A percentile compares a stretch with the other conserved stretches of the same genome.
phyloP scores from a whole-genome alignment of 1,140 invertebrate genomes.

The Lordiphosa collinella region DNA sequence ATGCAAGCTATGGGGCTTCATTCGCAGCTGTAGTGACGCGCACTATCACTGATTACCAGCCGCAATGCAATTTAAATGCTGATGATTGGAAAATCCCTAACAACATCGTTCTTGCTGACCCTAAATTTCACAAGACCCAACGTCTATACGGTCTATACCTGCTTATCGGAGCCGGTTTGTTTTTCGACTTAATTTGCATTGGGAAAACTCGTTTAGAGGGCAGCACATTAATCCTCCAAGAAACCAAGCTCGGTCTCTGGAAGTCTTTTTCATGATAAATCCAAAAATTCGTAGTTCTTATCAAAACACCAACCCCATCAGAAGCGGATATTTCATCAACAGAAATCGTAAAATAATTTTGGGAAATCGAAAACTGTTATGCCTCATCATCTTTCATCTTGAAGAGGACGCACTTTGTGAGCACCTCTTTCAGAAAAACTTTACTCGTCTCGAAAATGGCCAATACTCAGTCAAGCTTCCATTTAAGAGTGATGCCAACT shows the following conservation, averaged over 20 bases:
- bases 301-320: not conserved
- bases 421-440: not conserved
- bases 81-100: too few species aligned
- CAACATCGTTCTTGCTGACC: too few species aligned
- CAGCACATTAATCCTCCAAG: constrained; percentile 10
- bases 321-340: not conserved
- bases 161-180: not conserved
- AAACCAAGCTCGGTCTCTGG: constrained; percentile 18
- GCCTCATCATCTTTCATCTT: too few species aligned
- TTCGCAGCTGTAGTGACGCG: too few species aligned
- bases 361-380: constrained; percentile 6
- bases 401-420: constrained; percentile 2
- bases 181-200: not conserved
- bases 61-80: too few species aligned
- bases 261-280: not conserved
- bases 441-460: not conserved
- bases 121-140: too few species aligned
- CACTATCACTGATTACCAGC: too few species aligned
- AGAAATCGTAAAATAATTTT: constrained; percentile 12
- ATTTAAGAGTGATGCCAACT: not conserved
- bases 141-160: not conserved
- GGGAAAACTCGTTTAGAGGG: constrained; percentile 9
- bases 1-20: too few species aligned
- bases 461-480: not conserved
- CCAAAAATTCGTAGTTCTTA: too few species aligned